Evolutionary conservation across 2,888 invertebrate species (phyloP).

Genomic region (Lissonota sp.): DNA sequence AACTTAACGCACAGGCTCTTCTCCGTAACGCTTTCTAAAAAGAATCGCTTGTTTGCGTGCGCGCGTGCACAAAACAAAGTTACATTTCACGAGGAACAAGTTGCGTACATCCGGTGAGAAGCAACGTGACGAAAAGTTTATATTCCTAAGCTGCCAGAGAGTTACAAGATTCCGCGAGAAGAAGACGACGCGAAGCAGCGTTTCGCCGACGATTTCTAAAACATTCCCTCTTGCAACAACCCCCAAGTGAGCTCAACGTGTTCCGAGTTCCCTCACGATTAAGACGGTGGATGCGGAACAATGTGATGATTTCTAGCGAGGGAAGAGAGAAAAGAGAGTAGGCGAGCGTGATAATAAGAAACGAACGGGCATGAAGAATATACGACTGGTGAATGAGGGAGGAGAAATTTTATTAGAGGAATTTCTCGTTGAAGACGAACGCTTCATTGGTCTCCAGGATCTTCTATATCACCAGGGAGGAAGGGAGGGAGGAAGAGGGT

Average conservation of each 20-base stretch:
- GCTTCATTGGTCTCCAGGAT: slow-evolving; percentile 56
- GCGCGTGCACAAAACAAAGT: slow-evolving; percentile 49
- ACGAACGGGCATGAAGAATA: slow-evolving; percentile 17
- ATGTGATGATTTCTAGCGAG: slow-evolving; percentile 10
- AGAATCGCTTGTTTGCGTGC: slow-evolving; percentile 22
- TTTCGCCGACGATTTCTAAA: slow-evolving; percentile 9
- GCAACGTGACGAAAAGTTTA: slow-evolving; percentile 49
- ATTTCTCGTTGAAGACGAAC: slow-evolving; percentile 51
- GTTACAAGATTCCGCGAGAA: not conserved
- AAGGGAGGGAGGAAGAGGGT: not conserved
- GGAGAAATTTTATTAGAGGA: slow-evolving; percentile 53
- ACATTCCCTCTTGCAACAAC: slow-evolving; percentile 24
- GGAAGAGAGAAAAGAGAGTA: not conserved
- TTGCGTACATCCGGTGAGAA: slow-evolving; percentile 22
- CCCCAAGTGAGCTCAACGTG: not conserved
- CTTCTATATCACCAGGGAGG: slow-evolving; percentile 8
- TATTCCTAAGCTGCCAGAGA: not conserved
- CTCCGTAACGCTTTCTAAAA: no score
- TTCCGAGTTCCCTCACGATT: not conserved
- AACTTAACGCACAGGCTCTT: no score
- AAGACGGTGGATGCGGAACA: not conserved
- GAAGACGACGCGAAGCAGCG: not conserved
- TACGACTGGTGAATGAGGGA: slow-evolving; percentile 12
- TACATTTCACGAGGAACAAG: slow-evolving; percentile 63
- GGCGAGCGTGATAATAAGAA: slow-evolving; percentile 21